Evolutionary conservation across 1,140 invertebrate genomes (phyloP).

Genomic region (Drosophila elegans): DNA sequence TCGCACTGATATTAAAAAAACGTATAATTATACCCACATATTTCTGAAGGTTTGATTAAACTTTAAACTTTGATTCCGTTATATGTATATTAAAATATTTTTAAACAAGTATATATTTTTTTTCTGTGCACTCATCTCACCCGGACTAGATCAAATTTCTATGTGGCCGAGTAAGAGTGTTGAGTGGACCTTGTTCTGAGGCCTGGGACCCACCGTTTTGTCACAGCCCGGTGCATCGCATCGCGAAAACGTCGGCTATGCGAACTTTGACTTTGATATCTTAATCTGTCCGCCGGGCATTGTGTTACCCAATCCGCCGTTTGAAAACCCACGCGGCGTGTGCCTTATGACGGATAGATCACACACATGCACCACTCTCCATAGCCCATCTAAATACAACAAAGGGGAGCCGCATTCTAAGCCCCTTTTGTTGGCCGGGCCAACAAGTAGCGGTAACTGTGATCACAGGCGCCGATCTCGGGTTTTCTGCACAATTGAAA

Average conservation of each 20-base stretch:
- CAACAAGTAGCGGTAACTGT: constrained; percentile 77
- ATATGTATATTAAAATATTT: too few relatives aligned
- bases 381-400: constrained; percentile 18
- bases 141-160: constrained; percentile 61
- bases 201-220: constrained; percentile 56
- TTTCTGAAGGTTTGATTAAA: too few relatives aligned
- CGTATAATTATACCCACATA: too few relatives aligned
- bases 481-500: constrained; percentile 7
- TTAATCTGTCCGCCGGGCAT: constrained; percentile 70
- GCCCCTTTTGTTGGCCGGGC: constrained; percentile 61
- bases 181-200: constrained; percentile 29
- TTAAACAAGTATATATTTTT: background rate
- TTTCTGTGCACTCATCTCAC: constrained; percentile 2
- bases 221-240: constrained; percentile 71
- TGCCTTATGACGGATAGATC: constrained; percentile 62
- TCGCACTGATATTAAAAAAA: too few relatives aligned
- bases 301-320: constrained; percentile 59
- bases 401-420: constrained; percentile 70
- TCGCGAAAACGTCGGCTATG: constrained; percentile 57
- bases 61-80: too few relatives aligned
- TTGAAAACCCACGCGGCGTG: constrained; percentile 58
- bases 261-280: constrained; percentile 81
- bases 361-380: constrained; percentile 30
- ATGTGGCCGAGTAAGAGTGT: constrained; percentile 65
- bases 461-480: constrained; percentile 74